phyloP scores from a whole-genome alignment of 2,888 invertebrate genomes.

The Drosophila vallismaia region DNA sequence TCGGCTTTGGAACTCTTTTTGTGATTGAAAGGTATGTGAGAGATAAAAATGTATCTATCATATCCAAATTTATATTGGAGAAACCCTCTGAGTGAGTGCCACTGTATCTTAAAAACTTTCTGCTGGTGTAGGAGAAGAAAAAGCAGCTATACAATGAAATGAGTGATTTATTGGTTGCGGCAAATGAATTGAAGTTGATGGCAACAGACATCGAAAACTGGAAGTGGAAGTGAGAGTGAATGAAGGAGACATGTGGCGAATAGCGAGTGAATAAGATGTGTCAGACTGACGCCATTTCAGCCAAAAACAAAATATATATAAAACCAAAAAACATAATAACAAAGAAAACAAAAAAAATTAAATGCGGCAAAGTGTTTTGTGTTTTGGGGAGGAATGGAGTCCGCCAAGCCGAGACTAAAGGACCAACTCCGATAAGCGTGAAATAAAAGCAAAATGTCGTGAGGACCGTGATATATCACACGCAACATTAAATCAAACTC shows the following conservation, averaged over 20 bases:
- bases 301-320: background rate
- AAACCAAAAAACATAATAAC: background rate
- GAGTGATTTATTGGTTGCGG: conserved; percentile 81
- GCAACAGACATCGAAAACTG: conserved; percentile 48
- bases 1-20: background rate
- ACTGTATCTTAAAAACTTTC: conserved; percentile 48
- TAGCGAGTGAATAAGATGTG: conserved; percentile 67
- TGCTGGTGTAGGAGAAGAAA: conserved; percentile 58
- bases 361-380: conserved; percentile 69
- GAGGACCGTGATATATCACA: conserved; percentile 79
- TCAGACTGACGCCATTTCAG: conserved; percentile 49
- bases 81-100: conserved; percentile 19
- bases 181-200: conserved; percentile 79
- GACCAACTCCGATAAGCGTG: conserved; percentile 68
- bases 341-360: conserved; percentile 54
- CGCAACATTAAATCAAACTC: conserved; percentile 81
- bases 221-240: conserved; percentile 10
- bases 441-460: conserved; percentile 65
- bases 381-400: conserved; percentile 21
- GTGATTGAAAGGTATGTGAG: conserved; percentile 2
- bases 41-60: background rate
- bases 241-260: conserved; percentile 24
- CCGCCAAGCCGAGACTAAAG: conserved; percentile 2
- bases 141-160: conserved; percentile 63
- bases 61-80: background rate